phyloP scores from a whole-genome alignment of 2,113 vertebrate species.

The Geococcyx californianus region DNA sequence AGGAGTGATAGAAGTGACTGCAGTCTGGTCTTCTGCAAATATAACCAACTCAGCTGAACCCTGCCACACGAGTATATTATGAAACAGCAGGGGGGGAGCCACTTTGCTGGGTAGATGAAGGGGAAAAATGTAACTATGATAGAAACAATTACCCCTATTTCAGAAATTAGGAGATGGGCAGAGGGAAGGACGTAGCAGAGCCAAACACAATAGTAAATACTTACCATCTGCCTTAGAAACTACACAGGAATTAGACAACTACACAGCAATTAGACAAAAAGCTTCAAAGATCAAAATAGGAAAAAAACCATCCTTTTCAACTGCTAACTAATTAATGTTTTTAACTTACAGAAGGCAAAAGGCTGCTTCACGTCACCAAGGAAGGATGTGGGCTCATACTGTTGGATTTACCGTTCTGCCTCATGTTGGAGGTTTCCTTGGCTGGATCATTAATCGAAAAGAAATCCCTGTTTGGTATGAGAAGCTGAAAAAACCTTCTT shows the following conservation, averaged over 20 bases:
- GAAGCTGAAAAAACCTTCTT: conserved; percentile 80
- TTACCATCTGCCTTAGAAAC: not conserved
- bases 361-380: not conserved
- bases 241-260: not conserved
- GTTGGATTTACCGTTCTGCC: conserved; percentile 83
- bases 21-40: not conserved
- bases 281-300: not conserved
- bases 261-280: not conserved
- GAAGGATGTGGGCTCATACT: conserved; percentile 80
- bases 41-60: not conserved
- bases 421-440: conserved; percentile 82
- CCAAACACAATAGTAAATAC: not conserved
- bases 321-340: not conserved
- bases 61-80: not conserved
- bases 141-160: not conserved
- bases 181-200: not conserved
- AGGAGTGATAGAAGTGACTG: not conserved
- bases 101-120: not conserved
- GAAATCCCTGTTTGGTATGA: conserved; percentile 80
- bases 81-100: not conserved
- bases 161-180: not conserved
- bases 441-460: conserved; percentile 76
- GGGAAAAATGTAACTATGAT: not conserved
- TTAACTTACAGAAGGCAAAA: not conserved
- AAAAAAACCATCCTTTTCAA: not conserved